Base-by-base conservation (phyloP, 1,140 invertebrate species). In the Drosophila neocordata region DNA sequence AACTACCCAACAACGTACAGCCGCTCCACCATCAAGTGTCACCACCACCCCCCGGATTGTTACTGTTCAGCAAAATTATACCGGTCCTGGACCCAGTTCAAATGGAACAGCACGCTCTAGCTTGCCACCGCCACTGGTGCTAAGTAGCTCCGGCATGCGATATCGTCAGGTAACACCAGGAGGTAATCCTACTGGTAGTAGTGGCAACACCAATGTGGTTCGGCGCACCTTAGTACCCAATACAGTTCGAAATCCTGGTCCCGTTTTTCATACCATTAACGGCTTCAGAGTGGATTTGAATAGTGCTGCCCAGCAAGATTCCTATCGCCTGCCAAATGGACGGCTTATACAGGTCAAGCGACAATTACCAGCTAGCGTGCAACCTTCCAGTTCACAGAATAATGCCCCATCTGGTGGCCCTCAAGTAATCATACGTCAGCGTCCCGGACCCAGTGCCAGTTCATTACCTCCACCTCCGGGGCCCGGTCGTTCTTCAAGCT, bases 261-360 rank as follows among this genome's bases (percentile, higher is more conserved):
- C 91, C 0, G 91, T 91, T 15, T 92, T 91, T 37, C 90, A 92
- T 69, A 92, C 87, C 1, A 90, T 92, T 6, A 91, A 91, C 37
- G 91, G 91, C 0, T 92, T 75, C 64, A 89, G 90, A 0, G 90
- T 92, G 34, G 91, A 92, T 68, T 67, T 92, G n/a, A 92, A 92
- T 66, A 89, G 80, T 7, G 91, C 91, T 0, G 89, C 91, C 0
- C 89, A 90, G 18, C 91, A 92, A 58, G 91, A 91, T 35, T 91
- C 90, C 0, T 91, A 89, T 52, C 79, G 91, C 3, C 68, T 92
- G 27, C 91, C 91, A 5, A 92, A 92, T 24, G 91, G 91, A 6
- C 85, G 91, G 8, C 60, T 92, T 0, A 92, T 92, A 56, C 91
- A 92, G 62, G 91, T 92, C 0, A 92, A 92, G 44, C 82, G 90